These are phyloP conservation scores for Morphnarchus princeps DNA, from an alignment of 2,113 vertebrate genomes.

Conservation along the genomic window DNA sequence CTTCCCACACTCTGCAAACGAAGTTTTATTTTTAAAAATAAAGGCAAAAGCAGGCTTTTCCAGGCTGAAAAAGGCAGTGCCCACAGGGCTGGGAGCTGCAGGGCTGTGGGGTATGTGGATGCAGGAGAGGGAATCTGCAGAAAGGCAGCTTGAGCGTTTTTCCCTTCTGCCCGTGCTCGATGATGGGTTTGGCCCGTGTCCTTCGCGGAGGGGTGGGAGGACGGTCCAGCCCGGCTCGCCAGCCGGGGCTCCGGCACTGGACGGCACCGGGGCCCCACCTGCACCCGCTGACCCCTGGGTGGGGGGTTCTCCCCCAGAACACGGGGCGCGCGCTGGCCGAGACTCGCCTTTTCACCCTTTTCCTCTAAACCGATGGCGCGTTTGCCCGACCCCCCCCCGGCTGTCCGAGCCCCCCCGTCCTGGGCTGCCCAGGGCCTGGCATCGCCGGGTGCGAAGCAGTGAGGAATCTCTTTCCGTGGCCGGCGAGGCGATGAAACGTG, in stretches of 20 bases:
- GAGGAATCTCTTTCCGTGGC: slow-evolving; percentile 55
- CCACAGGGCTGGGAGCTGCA: background rate
- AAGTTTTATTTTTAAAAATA: background rate
- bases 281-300: rapidly evolving
- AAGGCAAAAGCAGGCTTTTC: background rate
- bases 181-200: background rate
- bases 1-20: background rate
- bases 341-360: background rate
- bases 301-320: background rate
- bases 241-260: background rate
- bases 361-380: rapidly evolving
- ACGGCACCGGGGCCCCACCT: background rate
- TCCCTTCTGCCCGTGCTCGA: background rate
- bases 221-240: background rate
- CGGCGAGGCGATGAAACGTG: slow-evolving; percentile 52
- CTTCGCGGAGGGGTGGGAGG: background rate
- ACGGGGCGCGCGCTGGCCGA: background rate
- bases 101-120: rapidly evolving
- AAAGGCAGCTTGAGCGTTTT: background rate
- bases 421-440: background rate
- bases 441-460: slow-evolving; percentile 42
- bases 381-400: too few species aligned
- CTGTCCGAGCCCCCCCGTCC: too few species aligned
- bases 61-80: background rate
- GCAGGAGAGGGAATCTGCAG: background rate